Conservation (phyloP, 1,140 invertebrate genomes). For the Pseudomyrmex gracilis region DNA sequence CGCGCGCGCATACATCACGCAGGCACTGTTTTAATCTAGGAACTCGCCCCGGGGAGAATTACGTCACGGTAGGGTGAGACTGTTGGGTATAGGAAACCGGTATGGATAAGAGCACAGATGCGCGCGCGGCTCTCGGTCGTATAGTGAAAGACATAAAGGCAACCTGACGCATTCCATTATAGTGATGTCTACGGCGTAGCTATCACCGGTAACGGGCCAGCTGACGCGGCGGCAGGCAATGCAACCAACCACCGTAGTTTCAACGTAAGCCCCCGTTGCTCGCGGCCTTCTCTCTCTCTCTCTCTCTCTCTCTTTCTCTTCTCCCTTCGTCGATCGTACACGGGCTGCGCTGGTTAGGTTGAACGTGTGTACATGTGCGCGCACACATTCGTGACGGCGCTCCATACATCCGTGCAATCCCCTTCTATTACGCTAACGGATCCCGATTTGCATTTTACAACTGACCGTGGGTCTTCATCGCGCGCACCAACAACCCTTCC, state of each 20-base stretch:
- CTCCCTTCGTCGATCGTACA: background rate
- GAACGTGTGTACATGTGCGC: background rate
- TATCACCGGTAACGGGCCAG: conserved; percentile 75
- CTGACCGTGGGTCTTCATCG: conserved; percentile 25
- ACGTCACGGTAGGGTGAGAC: conserved; percentile 27
- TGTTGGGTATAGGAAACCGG: conserved; percentile 50
- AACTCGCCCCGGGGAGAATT: conserved; percentile 12
- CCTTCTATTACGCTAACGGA: conserved; percentile 60
- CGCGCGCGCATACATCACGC: background rate
- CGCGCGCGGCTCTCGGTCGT: conserved; percentile 39
- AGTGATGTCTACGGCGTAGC: conserved; percentile 75
- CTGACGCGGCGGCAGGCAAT: conserved; percentile 50
- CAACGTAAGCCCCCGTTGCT: conserved; percentile 23
- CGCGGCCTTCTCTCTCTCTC: background rate
- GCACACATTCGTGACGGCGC: conserved; percentile 5
- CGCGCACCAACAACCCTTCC: background rate
- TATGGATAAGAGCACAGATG: conserved; percentile 26
- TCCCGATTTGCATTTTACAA: conserved; percentile 77
- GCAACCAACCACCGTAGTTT: conserved; percentile 73
- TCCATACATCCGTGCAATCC: conserved; percentile 46
- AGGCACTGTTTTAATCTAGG: conserved; percentile 28
- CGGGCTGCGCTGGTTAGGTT: background rate
- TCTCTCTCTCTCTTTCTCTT: background rate
- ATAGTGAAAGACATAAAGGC: conserved; percentile 77
- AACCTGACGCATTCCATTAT: conserved; percentile 79